Percentiles rank a stretch among this genome's conserved stretches.
These are phyloP conservation scores for Mellilla xanthometata DNA, from an alignment of 2,888 invertebrate genomes.

Conservation along the genomic window DNA sequence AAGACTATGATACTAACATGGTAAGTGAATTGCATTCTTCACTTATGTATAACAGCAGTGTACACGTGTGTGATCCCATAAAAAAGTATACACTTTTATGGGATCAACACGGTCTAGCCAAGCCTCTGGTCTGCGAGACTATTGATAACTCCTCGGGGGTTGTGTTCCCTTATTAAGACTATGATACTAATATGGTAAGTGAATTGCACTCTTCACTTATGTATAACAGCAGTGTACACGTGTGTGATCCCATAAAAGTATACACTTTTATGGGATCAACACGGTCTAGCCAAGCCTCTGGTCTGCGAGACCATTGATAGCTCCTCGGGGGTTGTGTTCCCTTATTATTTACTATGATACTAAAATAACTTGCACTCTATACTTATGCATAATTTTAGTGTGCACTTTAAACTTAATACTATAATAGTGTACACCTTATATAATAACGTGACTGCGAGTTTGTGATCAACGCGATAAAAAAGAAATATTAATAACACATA, in stretches of 20 bases:
- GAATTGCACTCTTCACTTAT: too few relatives aligned
- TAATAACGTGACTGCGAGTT: too few relatives aligned
- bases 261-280: constrained; percentile 92
- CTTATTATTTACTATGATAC: constrained; percentile 96
- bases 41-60: too few relatives aligned
- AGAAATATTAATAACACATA: too few relatives aligned
- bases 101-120: constrained; percentile 87
- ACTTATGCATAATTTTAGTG: too few relatives aligned
- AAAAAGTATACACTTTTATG: too few relatives aligned
- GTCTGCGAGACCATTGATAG: constrained; percentile 90
- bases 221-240: too few relatives aligned
- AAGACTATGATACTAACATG: constrained; percentile 95
- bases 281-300: constrained; percentile 85
- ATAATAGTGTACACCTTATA: too few relatives aligned
- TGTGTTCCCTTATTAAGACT: constrained; percentile 96
- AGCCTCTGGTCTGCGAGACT: constrained; percentile 87
- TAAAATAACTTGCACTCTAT: constrained; percentile 77
- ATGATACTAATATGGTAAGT: constrained; percentile 92
- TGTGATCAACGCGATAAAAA: constrained; percentile 91
- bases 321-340: constrained; percentile 94
- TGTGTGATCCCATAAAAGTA: too few relatives aligned
- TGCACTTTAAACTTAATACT: too few relatives aligned
- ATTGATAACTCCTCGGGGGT: constrained; percentile 93
- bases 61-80: too few relatives aligned
- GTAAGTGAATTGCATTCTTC: too few relatives aligned